Evolutionary conservation across 2,797 vertebrate species (phyloP).

Genomic region (Malacoctenus gilli): DNA sequence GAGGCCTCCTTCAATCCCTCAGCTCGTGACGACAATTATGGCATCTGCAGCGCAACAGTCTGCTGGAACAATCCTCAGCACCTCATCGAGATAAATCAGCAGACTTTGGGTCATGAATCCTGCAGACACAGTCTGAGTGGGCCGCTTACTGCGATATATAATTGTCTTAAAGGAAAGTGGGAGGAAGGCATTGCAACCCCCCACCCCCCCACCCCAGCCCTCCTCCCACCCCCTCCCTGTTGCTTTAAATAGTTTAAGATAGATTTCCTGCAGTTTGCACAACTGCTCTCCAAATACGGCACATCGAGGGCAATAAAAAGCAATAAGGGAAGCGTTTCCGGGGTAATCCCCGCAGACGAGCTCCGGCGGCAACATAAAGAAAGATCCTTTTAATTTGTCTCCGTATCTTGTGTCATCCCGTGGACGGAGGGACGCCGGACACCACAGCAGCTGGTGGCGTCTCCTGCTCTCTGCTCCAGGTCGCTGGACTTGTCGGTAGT

Average conservation of each 20-base stretch:
- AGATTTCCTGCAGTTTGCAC: constrained; percentile 49
- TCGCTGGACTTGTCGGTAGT: constrained; percentile 14
- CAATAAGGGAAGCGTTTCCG: constrained; percentile 29
- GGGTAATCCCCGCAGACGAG: constrained; percentile 10
- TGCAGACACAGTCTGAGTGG: constrained; percentile 19
- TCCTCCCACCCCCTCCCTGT: constrained; percentile 46
- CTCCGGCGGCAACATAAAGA: constrained; percentile 10
- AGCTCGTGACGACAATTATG: constrained; percentile 17
- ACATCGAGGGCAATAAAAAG: constrained; percentile 43
- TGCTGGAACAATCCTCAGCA: constrained; percentile 13
- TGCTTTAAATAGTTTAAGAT: constrained; percentile 67
- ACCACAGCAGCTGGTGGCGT: constrained; percentile 34
- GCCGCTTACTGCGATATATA: constrained; percentile 38
- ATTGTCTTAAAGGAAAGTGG: constrained; percentile 42
- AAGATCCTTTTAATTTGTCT: not conserved
- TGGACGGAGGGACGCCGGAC: constrained; percentile 32
- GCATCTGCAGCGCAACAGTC: constrained; percentile 6
- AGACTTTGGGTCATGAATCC: constrained; percentile 12
- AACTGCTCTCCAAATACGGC: constrained; percentile 31
- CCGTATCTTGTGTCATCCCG: not conserved
- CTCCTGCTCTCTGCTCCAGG: constrained; percentile 36
- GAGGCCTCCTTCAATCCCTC: not conserved
- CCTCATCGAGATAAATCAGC: constrained; percentile 22
- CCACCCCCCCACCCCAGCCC: too few species aligned
- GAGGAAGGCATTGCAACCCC: constrained; percentile 28